Conservation (phyloP, 2,888 invertebrate genomes). For the Drepanosiphum platanoidis region DNA sequence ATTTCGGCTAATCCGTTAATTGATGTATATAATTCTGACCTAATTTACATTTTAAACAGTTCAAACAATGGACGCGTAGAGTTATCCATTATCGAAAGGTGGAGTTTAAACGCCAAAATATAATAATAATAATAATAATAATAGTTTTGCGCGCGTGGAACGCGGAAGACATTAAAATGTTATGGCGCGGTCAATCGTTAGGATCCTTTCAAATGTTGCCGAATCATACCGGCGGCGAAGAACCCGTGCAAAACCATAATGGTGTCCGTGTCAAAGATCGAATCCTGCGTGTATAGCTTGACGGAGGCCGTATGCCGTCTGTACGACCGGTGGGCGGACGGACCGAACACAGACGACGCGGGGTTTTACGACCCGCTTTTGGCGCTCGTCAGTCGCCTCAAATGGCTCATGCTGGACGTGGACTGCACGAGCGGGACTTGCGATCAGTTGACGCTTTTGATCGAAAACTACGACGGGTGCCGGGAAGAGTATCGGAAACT, state of each 20-base stretch:
- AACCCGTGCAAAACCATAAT: too few relatives aligned
- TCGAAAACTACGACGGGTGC: not conserved
- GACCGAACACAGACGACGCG: not conserved
- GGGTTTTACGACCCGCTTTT: not conserved
- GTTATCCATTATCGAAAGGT: not conserved
- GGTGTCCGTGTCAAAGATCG: too few relatives aligned
- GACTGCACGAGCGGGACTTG: not conserved
- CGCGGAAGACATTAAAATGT: too few relatives aligned
- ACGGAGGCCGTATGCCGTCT: not conserved
- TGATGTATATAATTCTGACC: not conserved
- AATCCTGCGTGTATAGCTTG: too few relatives aligned
- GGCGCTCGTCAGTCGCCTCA: not conserved
- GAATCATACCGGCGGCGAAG: not conserved
- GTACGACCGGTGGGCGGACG: not conserved
- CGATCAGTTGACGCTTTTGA: not conserved
- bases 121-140: not conserved
- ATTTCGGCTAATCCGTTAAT: constrained; percentile 1
- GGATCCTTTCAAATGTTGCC: not conserved
- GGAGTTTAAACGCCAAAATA: not conserved
- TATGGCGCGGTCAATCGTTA: too few relatives aligned
- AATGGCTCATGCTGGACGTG: not conserved
- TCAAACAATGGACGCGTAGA: not conserved
- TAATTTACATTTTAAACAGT: not conserved
- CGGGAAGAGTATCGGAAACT: not conserved
- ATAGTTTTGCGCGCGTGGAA: not conserved